Conservation (phyloP, 1,140 invertebrate species). For the Goniozus legneri region DNA sequence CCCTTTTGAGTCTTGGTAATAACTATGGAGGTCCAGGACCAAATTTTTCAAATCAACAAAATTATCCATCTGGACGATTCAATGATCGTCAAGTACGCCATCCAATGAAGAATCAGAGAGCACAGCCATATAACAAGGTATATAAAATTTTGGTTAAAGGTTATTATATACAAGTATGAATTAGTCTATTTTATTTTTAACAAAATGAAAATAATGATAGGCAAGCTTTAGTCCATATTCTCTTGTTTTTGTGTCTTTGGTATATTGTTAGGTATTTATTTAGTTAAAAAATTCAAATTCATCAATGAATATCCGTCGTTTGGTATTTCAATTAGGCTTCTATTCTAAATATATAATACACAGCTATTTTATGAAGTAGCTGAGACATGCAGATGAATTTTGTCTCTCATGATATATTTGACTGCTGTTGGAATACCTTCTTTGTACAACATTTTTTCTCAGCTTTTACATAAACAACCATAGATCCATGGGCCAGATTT, state of each 20-base stretch:
- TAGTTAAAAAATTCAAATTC: slow-evolving; percentile 20
- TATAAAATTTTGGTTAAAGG: slow-evolving; percentile 11
- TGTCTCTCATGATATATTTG: slow-evolving; percentile 15
- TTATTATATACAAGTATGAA: slow-evolving; percentile 5
- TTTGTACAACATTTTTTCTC: no score
- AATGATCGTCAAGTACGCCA: slow-evolving; percentile 43
- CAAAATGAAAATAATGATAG: slow-evolving; percentile 20
- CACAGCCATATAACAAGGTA: slow-evolving; percentile 55
- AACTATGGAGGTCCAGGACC: slow-evolving; percentile 43
- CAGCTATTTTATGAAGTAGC: slow-evolving; percentile 16
- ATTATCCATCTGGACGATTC: slow-evolving; percentile 43
- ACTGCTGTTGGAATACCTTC: no score
- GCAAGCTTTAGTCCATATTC: slow-evolving; percentile 19
- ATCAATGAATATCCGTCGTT: slow-evolving; percentile 16
- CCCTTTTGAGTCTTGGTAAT: slow-evolving; percentile 48
- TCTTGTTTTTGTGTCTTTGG: slow-evolving; percentile 6
- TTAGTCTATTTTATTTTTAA: slow-evolving; percentile 5
- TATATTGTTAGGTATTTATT: slow-evolving; percentile 17
- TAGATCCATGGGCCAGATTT: slow-evolving; percentile 16
- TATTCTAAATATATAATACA: slow-evolving; percentile 10
- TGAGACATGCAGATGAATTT: slow-evolving; percentile 18
- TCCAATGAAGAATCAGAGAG: slow-evolving; percentile 46
- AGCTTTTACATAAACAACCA: no score
- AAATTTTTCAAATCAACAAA: slow-evolving; percentile 45
- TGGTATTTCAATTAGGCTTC: slow-evolving; percentile 22